Conservation (phyloP, 2,797 vertebrate genomes). For the Esox masquinongy region DNA sequence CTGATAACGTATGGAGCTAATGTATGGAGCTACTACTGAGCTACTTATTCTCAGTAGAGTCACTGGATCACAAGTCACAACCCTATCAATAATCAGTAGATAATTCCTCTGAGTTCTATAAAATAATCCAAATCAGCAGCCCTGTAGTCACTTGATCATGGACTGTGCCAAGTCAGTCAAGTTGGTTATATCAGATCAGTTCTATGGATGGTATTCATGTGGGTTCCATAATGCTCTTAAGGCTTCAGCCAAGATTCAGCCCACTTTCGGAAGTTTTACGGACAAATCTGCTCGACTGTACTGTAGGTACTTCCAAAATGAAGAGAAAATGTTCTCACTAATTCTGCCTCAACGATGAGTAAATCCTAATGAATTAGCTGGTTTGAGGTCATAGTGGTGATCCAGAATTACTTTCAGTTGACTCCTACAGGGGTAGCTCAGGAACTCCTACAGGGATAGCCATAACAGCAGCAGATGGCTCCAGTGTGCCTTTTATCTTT, state of each 20-base stretch:
- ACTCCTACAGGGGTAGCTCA: neutral
- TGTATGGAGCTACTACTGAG: too few relatives aligned
- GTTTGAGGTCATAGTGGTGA: neutral
- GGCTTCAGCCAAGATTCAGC: slow-evolving; percentile 66
- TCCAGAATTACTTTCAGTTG: neutral
- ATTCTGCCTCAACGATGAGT: slow-evolving; percentile 14
- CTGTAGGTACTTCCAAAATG: neutral
- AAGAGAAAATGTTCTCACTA: slow-evolving; percentile 16
- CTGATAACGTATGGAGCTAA: too few relatives aligned
- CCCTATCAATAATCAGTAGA: too few relatives aligned
- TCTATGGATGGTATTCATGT: slow-evolving; percentile 62
- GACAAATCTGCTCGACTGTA: slow-evolving; percentile 60
- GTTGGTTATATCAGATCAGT: too few relatives aligned
- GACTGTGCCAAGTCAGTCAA: slow-evolving; percentile 23
- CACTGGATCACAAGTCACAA: too few relatives aligned
- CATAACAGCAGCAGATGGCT: slow-evolving; percentile 23
- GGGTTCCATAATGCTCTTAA: slow-evolving; percentile 65
- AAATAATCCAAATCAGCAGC: too few relatives aligned
- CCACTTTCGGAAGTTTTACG: slow-evolving; percentile 58
- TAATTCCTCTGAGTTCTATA: too few relatives aligned
- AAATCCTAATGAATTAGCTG: neutral
- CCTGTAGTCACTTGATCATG: slow-evolving; percentile 41
- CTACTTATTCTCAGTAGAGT: too few relatives aligned
- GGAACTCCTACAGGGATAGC: neutral
- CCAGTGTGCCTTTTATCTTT: slow-evolving; percentile 21